Evolutionary conservation across 2,113 vertebrate species (phyloP), one percentile per base, ranked within the genome.

Genomic region (Poeciliopsis retropinna): DNA sequence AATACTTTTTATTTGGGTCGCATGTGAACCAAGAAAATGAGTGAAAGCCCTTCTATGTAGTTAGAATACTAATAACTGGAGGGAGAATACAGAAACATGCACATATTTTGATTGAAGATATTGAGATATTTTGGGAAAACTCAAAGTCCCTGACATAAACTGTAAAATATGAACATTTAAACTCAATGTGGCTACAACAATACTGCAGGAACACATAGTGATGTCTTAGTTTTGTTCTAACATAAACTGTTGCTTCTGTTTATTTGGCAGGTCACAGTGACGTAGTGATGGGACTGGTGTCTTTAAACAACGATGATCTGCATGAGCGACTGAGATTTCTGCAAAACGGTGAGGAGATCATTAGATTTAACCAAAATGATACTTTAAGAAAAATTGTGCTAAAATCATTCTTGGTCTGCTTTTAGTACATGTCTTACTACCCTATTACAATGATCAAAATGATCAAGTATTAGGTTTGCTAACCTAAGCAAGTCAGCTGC

Each of bases 231-330:
- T 27, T 44, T 3, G 14, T 31, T 74, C 15, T 11, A 69, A 44
- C 34, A 7, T 57, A 1, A 34, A 25, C n/a, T 64, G 15, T 47
- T 47, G 44, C 25, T 25, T 65, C 11, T 60, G 5, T 81, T 71
- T 37, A 29, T 2, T 87, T 85, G 79, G 0, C 64, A 99, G 98
- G 98, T 32, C 98, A 99, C 85, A 96, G 94, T 41, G 98, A 99
- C 61, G 97, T 97, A 27, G 92, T 99, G 0, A 97, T 99, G 97
- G 98, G 98, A 8, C 89, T 99, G 73, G 92, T 96, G 60, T 99
- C 97, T 0, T 64, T 96, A 6, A 98, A 94, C 70, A 86, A 84
- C 17, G 93, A 96, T 0, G 92, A 93, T 1, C 90, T 99, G 25
- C 88, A 96, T 0, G 83, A 96, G 1, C 94, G 87, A 47, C 95